Percentiles rank a stretch among this genome's conserved stretches.
Evolutionary conservation across 2,888 invertebrate species (phyloP).

Genomic region (Seira musarum): DNA sequence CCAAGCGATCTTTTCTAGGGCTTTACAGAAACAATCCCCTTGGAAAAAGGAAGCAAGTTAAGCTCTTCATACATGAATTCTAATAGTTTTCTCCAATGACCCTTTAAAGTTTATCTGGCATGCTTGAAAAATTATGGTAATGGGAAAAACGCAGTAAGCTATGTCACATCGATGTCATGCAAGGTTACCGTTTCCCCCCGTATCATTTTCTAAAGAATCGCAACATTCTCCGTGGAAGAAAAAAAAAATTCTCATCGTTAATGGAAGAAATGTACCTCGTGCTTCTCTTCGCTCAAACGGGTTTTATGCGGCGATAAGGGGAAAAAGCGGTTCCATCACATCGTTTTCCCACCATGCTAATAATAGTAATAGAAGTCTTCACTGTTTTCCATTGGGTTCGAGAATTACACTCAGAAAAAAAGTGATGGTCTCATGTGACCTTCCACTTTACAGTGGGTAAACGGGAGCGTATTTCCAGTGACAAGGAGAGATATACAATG

Average conservation of each 20-base stretch:
- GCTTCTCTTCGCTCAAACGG: not conserved
- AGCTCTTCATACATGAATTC: no score
- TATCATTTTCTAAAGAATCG: constrained; percentile 27
- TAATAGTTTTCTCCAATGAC: not conserved
- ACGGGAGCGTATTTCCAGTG: constrained; percentile 19
- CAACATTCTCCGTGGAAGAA: constrained; percentile 8
- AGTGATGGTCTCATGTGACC: constrained; percentile 44
- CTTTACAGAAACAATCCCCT: no score
- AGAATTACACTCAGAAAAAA: constrained; percentile 25
- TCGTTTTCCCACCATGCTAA: not conserved
- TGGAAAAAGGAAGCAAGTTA: no score
- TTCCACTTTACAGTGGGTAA: constrained; percentile 19
- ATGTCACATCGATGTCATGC: constrained; percentile 46
- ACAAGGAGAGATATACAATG: constrained; percentile 4
- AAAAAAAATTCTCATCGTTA: not conserved
- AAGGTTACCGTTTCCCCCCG: constrained; percentile 43
- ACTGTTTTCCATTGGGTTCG: constrained; percentile 4
- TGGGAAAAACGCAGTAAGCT: constrained; percentile 46
- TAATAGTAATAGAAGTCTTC: not conserved
- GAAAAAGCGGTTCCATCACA: constrained; percentile 24
- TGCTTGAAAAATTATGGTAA: constrained; percentile 46
- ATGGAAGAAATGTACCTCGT: not conserved
- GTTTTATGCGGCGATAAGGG: constrained; percentile 14
- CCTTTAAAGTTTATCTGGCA: constrained; percentile 24
- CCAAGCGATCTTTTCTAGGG: no score